A percentile compares a stretch with the other conserved stretches of the same genome.
phyloP scores from a whole-genome alignment of 1,140 invertebrate genomes.

The Diploscapter pachys region DNA sequence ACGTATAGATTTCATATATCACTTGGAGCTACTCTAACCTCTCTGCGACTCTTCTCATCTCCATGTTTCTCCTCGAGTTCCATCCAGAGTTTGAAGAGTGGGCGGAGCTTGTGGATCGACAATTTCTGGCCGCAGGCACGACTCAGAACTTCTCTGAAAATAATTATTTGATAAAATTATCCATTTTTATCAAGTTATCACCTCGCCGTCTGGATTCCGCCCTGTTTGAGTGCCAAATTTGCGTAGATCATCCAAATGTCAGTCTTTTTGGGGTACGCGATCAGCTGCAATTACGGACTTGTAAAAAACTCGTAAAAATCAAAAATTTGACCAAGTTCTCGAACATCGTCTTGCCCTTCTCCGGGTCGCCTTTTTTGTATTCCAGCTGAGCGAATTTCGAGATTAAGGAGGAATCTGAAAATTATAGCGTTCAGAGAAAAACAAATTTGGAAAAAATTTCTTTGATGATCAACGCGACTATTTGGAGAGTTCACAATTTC shows the following conservation, averaged over 20 bases:
- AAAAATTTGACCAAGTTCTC: constrained; percentile 66
- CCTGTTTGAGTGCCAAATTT: constrained; percentile 76
- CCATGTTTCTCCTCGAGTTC: constrained; percentile 76
- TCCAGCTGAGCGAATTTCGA: constrained; percentile 82
- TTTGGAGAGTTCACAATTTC: neutral
- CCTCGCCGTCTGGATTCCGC: constrained; percentile 68
- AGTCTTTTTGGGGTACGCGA: constrained; percentile 77
- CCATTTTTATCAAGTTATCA: neutral
- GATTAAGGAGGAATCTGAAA: constrained; percentile 78
- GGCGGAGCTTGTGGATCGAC: constrained; percentile 75
- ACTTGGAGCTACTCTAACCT: too few species aligned
- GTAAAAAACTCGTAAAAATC: too few species aligned
- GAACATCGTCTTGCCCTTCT: constrained; percentile 80
- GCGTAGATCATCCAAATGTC: constrained; percentile 84
- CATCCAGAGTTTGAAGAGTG: constrained; percentile 80
- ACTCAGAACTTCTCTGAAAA: constrained; percentile 64
- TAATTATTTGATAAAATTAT: neutral
- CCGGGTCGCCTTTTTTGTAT: constrained; percentile 73
- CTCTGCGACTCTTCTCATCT: constrained; percentile 61
- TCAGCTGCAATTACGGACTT: constrained; percentile 36
- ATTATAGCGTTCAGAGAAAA: neutral
- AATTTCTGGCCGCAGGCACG: constrained; percentile 72
- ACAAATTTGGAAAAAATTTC: too few species aligned
- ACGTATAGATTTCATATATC: too few species aligned
- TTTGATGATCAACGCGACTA: constrained; percentile 1